Percentiles rank a stretch among this genome's conserved stretches.
These are phyloP conservation scores for Pseudotriccus pelzelni DNA, from an alignment of 2,797 vertebrate genomes.

Conservation along the genomic window DNA sequence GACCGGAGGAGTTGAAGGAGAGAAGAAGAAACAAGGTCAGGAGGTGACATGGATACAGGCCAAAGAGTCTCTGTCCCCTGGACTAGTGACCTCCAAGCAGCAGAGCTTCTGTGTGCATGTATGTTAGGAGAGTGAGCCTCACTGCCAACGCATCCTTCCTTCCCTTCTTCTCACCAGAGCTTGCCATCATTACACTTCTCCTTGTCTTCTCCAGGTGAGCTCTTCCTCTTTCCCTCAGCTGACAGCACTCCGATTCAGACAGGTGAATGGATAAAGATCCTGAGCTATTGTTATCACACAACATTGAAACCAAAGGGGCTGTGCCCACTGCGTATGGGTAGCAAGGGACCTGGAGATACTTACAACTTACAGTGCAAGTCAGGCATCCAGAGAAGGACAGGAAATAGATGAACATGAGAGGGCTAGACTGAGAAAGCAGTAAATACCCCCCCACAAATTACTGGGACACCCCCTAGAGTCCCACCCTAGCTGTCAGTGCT, in stretches of 20 bases:
- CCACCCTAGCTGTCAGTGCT: background rate
- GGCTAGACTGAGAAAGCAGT: background rate
- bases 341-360: background rate
- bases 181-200: background rate
- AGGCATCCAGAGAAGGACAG: background rate
- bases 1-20: background rate
- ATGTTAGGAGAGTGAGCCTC: background rate
- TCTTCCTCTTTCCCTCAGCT: background rate
- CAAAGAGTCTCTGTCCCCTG: background rate
- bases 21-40: slow-evolving; percentile 8
- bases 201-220: background rate
- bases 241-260: background rate
- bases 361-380: background rate
- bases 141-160: background rate
- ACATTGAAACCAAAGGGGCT: accelerated
- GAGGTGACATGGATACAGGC: background rate
- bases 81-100: background rate
- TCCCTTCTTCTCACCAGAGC: background rate
- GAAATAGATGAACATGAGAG: background rate
- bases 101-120: background rate
- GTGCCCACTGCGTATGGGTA: background rate
- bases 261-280: background rate
- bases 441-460: background rate
- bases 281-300: background rate
- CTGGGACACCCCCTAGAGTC: background rate